Evolutionary conservation across 2,113 vertebrate genomes (phyloP), one percentile per base, ranked within the genome.

Genomic region (Nannospalax galili): DNA sequence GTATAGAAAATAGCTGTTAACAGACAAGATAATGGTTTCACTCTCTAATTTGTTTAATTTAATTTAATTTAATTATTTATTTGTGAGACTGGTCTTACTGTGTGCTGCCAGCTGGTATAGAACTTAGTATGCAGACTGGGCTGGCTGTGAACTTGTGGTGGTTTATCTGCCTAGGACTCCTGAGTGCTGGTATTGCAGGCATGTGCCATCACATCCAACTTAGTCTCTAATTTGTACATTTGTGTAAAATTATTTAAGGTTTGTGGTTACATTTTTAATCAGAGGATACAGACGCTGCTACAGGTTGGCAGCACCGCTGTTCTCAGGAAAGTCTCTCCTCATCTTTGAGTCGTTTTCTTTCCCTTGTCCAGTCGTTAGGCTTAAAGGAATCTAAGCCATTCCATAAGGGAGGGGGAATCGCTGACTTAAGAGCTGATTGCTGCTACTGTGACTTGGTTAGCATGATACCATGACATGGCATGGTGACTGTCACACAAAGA

Each of bases 341-440:
- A 9, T 77, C 75, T 67, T 4, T 42, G 35, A n/a, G 40, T 30
- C 40, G 11, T 78, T 90, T 80, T 37, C n/a, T 91, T 92, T 5
- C 58, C n/a, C 35, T 82, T 81, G n/a, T 69, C 56, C 37, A 45
- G 16, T 84, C 37, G 77, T 12, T 8, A 77, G n/a, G 37, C 52
- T 94, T 65, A 85, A 93, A 92, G 62, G 26, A 74, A 74, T 82
- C 42, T 60, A 32, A 58, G 30, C 69, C 37, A 64, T 74, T 82
- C 42, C 12, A 15, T 28, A 62, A 78, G 11, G 1, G 35, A 65
- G 3, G 11, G 60, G 91, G 30, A 92, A 28, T 30, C 12, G 8
- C 1, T 78, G 45, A 69, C 10, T 52, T 72, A 65, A 86, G 22
- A 42, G 28, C 15, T 1, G 30, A 37, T 16, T 30, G 9, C 77